Conservation (phyloP, 23 tunicate species). For the Halocynthia roretzi region DNA sequence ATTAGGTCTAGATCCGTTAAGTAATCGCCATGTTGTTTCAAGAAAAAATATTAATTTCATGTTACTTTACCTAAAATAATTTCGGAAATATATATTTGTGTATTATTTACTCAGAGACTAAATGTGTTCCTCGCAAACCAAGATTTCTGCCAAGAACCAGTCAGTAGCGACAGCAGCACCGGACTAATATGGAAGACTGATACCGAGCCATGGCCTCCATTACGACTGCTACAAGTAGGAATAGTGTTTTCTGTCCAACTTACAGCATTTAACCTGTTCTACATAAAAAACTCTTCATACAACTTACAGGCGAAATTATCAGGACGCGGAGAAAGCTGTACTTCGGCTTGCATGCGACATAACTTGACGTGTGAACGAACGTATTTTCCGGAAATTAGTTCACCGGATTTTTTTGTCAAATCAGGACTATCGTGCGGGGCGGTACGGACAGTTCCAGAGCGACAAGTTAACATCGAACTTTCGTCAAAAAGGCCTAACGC, state of each 20-base stretch:
- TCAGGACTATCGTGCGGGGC: slow-evolving; percentile 19
- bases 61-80: too few relatives aligned
- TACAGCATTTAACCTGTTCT: neutral
- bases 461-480: neutral
- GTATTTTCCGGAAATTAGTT: slow-evolving; percentile 46
- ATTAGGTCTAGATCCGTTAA: too few relatives aligned
- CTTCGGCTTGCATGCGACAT: slow-evolving; percentile 55
- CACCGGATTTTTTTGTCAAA: slow-evolving; percentile 3
- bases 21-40: too few relatives aligned
- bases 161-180: neutral
- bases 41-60: too few relatives aligned
- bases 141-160: slow-evolving; percentile 60
- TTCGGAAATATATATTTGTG: too few relatives aligned
- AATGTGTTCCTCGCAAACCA: slow-evolving; percentile 72
- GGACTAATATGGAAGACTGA: slow-evolving; percentile 32
- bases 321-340: slow-evolving; percentile 48
- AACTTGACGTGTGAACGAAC: slow-evolving; percentile 72
- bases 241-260: neutral
- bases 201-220: slow-evolving; percentile 57
- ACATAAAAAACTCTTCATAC: too few relatives aligned
- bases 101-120: slow-evolving; percentile 33
- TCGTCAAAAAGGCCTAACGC: neutral
- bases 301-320: slow-evolving; percentile 30
- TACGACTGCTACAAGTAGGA: neutral
- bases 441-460: neutral